phyloP scores from a whole-genome alignment of 2,113 vertebrate genomes.

The Bubo blakistoni region DNA sequence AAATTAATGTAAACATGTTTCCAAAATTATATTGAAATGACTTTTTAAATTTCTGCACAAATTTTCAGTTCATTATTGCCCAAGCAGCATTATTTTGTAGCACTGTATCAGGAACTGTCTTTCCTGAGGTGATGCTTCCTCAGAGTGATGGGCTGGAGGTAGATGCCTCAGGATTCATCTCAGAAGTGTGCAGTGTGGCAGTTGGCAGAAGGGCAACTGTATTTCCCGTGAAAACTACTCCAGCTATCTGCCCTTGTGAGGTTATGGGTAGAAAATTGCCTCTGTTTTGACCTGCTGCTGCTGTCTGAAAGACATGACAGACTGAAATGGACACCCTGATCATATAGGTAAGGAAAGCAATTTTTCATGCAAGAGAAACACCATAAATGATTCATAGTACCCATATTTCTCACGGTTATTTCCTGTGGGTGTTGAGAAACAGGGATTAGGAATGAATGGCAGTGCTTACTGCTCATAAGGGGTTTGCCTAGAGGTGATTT shows the following conservation, averaged over 20 bases:
- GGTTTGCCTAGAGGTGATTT: slow-evolving; percentile 52
- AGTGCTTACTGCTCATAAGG: slow-evolving; percentile 40
- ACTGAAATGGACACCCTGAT: slow-evolving; percentile 51
- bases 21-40: slow-evolving; percentile 24
- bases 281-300: background rate
- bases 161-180: background rate
- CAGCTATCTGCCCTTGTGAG: background rate
- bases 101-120: background rate
- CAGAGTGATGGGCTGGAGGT: background rate
- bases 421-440: slow-evolving; percentile 57
- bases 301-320: slow-evolving; percentile 29
- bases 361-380: slow-evolving; percentile 51
- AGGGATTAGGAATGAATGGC: slow-evolving; percentile 65
- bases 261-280: background rate
- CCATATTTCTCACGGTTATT: slow-evolving; percentile 64
- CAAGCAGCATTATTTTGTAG: background rate
- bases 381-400: slow-evolving; percentile 55
- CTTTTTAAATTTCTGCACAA: background rate
- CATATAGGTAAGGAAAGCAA: slow-evolving; percentile 44
- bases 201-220: background rate
- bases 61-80: slow-evolving; percentile 26
- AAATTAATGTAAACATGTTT: slow-evolving; percentile 34
- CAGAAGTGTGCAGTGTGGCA: background rate
- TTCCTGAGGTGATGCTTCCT: background rate
- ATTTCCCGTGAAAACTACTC: background rate